These are phyloP conservation scores for Caenorhabditis briggsae DNA, from an alignment of 1,140 invertebrate genomes.

Conservation along the genomic window DNA sequence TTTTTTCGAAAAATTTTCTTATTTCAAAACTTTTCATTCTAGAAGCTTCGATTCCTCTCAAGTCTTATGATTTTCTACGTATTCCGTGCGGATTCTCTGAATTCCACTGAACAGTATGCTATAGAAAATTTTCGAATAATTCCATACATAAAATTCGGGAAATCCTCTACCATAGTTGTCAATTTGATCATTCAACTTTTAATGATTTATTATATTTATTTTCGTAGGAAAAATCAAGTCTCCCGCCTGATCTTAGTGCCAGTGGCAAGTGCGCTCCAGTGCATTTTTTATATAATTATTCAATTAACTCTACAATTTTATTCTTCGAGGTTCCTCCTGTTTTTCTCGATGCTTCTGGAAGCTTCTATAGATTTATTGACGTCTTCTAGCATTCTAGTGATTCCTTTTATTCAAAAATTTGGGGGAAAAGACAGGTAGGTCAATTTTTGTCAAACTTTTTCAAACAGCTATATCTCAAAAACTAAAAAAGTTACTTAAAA, in stretches of 20 bases:
- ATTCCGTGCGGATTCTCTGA: background rate
- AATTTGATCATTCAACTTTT: background rate
- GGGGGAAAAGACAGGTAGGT: background rate
- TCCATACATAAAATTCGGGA: too few species aligned
- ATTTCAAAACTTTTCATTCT: background rate
- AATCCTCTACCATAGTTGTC: background rate
- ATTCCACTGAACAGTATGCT: background rate
- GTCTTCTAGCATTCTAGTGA: background rate
- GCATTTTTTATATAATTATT: background rate
- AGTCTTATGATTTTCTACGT: background rate
- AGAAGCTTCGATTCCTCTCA: background rate
- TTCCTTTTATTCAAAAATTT: background rate
- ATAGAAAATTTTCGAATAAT: background rate
- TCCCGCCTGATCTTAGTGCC: background rate
- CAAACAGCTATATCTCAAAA: too few species aligned
- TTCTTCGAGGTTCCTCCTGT: background rate
- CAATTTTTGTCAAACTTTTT: too few species aligned
- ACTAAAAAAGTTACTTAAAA: too few species aligned
- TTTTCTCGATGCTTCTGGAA: background rate
- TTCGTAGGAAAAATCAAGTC: background rate
- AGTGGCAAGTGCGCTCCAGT: background rate
- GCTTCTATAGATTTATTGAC: background rate
- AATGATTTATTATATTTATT: background rate
- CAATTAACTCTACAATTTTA: background rate
- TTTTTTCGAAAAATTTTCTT: background rate